Percentiles rank a stretch among this genome's conserved stretches.
Conservation (phyloP, 1,140 invertebrate species). For the Heliconius eleuchia region DNA sequence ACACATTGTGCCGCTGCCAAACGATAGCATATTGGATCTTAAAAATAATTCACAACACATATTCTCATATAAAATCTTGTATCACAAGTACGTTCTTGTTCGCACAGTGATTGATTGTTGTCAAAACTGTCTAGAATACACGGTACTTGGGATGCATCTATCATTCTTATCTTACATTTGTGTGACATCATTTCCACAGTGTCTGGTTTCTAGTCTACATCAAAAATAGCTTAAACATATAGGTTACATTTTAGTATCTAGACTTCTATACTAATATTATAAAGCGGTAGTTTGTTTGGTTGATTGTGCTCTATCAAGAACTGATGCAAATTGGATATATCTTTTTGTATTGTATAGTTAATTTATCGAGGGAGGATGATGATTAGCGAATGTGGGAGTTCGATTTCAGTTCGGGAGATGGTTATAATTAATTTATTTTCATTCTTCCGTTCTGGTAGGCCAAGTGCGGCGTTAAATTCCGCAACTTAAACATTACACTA, state of each 20-base stretch:
- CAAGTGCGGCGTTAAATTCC: no score
- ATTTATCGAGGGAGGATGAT: no score
- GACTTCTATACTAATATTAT: no score
- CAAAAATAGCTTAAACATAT: neutral
- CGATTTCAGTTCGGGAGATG: no score
- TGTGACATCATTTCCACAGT: neutral
- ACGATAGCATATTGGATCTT: neutral
- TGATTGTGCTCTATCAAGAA: no score
- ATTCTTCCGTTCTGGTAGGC: no score
- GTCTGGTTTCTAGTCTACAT: neutral
- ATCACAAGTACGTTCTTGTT: neutral
- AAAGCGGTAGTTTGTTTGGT: no score
- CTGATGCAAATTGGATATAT: no score
- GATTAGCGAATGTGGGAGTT: no score
- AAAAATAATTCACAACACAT: neutral
- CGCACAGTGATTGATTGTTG: constrained; percentile 1
- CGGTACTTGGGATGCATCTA: neutral
- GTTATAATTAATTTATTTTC: no score
- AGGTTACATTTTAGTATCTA: neutral
- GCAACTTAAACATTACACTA: no score
- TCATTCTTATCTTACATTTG: constrained; percentile 11
- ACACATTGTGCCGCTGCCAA: neutral
- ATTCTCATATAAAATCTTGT: neutral
- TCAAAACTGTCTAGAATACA: neutral
- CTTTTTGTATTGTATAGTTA: no score